phyloP scores from a whole-genome alignment of 2,113 vertebrate species.

The human (Homo sapiens) region GRCh38 chr1:11378001-11378500 shows the following conservation, averaged over 20 bases:
- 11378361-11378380: not conserved
- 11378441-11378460: too few relatives aligned
- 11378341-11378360: accelerated
- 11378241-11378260: not conserved
- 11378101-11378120: too few relatives aligned
- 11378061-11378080: not conserved
- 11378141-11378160: not conserved
- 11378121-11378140: not conserved
- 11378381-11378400: not conserved
- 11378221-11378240: not conserved
- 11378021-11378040: not conserved
- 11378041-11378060: not conserved
- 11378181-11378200: not conserved
- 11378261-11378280: not conserved
- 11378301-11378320: not conserved
- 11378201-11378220: not conserved
- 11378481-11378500: too few relatives aligned
- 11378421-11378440: not conserved
- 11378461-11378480: too few relatives aligned
- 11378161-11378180: not conserved
- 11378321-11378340: not conserved
- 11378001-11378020: not conserved
- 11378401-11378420: not conserved
- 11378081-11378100: accelerated
- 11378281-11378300: accelerated